Conservation (phyloP, 2,888 invertebrate species). For the Tenthredo mesomela region DNA sequence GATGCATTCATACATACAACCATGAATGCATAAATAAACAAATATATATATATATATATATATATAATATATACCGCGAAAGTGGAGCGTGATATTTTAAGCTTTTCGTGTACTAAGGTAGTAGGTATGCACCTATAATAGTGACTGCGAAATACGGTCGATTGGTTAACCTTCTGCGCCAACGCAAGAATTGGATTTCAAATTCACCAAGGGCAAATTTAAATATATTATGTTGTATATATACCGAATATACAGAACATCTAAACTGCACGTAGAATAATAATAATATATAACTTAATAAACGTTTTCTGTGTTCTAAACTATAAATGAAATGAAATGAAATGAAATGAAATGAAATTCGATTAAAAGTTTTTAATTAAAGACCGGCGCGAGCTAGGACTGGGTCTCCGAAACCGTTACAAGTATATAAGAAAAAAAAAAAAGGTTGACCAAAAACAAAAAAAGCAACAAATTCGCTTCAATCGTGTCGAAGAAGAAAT, state of each 20-base stretch:
- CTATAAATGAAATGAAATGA: background rate
- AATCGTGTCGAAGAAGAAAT: background rate
- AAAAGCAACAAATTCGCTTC: background rate
- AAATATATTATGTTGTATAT: background rate
- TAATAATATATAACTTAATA: background rate
- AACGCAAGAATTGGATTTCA: constrained; percentile 14
- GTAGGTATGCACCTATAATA: background rate
- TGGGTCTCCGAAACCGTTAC: background rate
- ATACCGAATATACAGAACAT: background rate
- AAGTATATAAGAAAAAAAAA: background rate
- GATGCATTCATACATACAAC: background rate
- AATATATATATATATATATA: background rate
- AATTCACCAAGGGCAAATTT: background rate
- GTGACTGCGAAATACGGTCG: background rate
- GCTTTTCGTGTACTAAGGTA: background rate
- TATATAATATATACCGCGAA: background rate
- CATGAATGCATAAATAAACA: background rate
- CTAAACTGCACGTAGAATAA: background rate
- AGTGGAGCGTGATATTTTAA: constrained; percentile 3
- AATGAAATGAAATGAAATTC: background rate
- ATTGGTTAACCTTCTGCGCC: constrained; percentile 6
- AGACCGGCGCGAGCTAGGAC: background rate
- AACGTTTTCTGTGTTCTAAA: background rate
- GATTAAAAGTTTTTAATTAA: background rate
- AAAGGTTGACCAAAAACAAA: no score